Evolutionary conservation across 2,797 vertebrate species (phyloP), one percentile per base, ranked within the genome.

Genomic region (Macropodus opercularis): DNA sequence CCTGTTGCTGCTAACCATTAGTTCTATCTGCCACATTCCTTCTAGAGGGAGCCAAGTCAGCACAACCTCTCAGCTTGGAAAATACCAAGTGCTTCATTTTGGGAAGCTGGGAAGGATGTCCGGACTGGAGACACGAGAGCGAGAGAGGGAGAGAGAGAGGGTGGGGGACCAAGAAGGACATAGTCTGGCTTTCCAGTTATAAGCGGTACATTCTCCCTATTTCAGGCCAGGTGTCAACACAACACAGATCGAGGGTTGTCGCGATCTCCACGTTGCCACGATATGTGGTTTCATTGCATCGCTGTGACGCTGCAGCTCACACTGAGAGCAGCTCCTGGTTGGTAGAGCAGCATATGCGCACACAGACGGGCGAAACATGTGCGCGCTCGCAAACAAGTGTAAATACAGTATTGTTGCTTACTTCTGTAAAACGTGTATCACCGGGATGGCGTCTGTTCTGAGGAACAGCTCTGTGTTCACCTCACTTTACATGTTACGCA

Each of bases 1-100:
- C 57, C 70, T 73, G 77, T 80, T 79, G 74, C 78, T 72, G 75
- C 76, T 87, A 70, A 85, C 84, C 73, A 82, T 88, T 89, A 87
- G 70, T 75, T 67, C 32, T 62, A 58, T 72, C 79, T 73, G 68
- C 67, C 71, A 84, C 55, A 48, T 53, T 65, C 46, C 40, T 63
- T 67, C 60, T 72, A 41, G 26, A 51, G 56, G 55, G 58, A 81
- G 85, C 83, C 64, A 66, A 85, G 77, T 89, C 85, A 88, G 87
- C 86, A 83, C 74, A 69, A 69, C 22, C 23, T 64, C 40, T 50
- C 26, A 3, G 43, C 69, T 55, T 24, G 52, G 64, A 68, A 69
- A 63, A 64, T 22, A 71, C 52, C 23, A 54, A 66, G 36, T 35
- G 61, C 42, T 72, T 63, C 78, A 78, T 81, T 83, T 83, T 77